Evolutionary conservation across 2,888 invertebrate genomes (phyloP).

Genomic region (Platycheirus albimanus): DNA sequence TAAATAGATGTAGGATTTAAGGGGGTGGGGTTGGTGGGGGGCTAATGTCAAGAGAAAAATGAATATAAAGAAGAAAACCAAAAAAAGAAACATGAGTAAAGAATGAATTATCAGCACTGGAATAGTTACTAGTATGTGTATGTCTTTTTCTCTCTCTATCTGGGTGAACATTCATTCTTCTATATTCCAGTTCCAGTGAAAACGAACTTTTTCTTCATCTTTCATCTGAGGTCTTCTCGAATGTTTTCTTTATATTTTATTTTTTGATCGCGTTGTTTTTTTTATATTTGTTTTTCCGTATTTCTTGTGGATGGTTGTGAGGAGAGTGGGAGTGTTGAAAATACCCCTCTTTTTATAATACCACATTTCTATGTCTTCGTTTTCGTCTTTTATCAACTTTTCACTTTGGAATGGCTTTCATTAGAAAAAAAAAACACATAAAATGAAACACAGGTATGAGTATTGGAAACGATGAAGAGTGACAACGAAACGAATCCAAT

Average conservation of each 20-base stretch:
- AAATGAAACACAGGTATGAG: conserved; percentile 55
- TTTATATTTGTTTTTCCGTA: background rate
- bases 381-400: background rate
- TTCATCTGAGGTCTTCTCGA: conserved; percentile 15
- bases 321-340: conserved; percentile 54
- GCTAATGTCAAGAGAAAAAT: background rate
- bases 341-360: conserved; percentile 23
- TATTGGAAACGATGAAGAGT: conserved; percentile 15
- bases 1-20: too few species aligned
- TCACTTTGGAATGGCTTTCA: conserved; percentile 47
- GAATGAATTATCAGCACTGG: conserved; percentile 51
- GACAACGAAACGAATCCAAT: conserved; percentile 52
- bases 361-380: conserved; percentile 11
- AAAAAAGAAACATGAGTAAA: conserved; percentile 39
- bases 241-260: conserved; percentile 24
- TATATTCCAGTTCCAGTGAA: conserved; percentile 68
- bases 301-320: conserved; percentile 41
- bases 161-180: conserved; percentile 70
- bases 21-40: background rate
- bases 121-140: conserved; percentile 13
- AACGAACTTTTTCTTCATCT: conserved; percentile 62
- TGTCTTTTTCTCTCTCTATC: conserved; percentile 56
- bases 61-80: conserved; percentile 28
- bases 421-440: conserved; percentile 61
- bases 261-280: conserved; percentile 59